Evolutionary conservation across 2,797 vertebrate genomes (phyloP).

Genomic region (Nannoperca australis): DNA sequence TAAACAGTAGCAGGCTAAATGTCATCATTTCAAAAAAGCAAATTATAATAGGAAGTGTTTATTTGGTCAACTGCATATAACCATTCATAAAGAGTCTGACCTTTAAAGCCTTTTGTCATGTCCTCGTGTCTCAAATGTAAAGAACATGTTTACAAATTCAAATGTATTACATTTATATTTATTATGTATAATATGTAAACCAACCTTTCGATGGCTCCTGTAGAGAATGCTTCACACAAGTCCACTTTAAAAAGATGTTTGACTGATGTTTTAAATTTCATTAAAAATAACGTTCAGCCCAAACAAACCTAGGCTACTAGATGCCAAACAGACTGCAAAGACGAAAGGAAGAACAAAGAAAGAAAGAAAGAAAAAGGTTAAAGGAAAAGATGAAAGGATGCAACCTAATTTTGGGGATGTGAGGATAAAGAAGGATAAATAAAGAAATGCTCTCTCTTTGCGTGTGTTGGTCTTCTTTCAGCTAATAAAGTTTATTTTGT

Average conservation of each 20-base stretch:
- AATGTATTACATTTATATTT: not conserved
- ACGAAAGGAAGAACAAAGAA: not conserved
- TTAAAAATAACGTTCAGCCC: not conserved
- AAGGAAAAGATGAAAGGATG: not conserved
- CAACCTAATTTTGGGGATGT: not conserved
- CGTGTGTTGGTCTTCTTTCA: conserved; percentile 68
- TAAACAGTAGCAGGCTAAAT: not conserved
- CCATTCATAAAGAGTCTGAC: not conserved
- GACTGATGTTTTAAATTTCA: not conserved
- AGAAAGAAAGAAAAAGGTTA: conserved; percentile 4
- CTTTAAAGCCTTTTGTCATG: not conserved
- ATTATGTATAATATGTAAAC: not conserved
- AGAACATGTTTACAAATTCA: not conserved
- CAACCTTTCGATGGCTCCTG: too few relatives aligned
- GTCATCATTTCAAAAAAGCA: not conserved
- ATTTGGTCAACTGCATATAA: not conserved
- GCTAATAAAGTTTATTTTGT: conserved; percentile 71
- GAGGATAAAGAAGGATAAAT: conserved; percentile 56
- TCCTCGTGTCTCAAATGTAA: not conserved
- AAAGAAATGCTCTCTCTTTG: conserved; percentile 61
- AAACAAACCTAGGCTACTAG: too few relatives aligned
- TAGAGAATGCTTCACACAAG: not conserved
- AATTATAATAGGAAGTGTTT: not conserved
- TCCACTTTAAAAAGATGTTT: not conserved
- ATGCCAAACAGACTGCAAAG: not conserved